A percentile compares a stretch with the other conserved stretches of the same genome.
These are phyloP conservation scores for Germaria angustata DNA, from an alignment of 2,888 invertebrate genomes.

Conservation along the genomic window DNA sequence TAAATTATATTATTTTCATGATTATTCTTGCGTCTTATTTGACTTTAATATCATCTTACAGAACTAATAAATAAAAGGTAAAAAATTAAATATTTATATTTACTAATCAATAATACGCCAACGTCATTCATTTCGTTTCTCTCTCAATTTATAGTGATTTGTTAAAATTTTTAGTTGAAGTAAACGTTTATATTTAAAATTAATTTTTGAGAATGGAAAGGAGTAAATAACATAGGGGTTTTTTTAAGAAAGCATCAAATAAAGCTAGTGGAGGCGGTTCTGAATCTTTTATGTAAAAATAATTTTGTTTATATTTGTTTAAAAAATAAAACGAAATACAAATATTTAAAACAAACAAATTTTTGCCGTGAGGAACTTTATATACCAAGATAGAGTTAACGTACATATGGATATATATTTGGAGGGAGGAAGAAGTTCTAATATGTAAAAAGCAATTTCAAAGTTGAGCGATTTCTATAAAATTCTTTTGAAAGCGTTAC, in stretches of 20 bases:
- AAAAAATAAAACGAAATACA: background rate
- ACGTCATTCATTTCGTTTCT: slow-evolving; percentile 67
- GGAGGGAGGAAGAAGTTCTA: background rate
- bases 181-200: slow-evolving; percentile 2
- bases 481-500: background rate
- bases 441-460: slow-evolving; percentile 5
- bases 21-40: slow-evolving; percentile 36
- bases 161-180: slow-evolving; percentile 22
- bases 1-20: background rate
- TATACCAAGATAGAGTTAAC: slow-evolving; percentile 26
- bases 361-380: slow-evolving; percentile 35
- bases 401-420: background rate
- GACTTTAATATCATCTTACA: slow-evolving; percentile 60
- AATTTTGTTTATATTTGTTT: no score
- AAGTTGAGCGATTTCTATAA: slow-evolving; percentile 22
- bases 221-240: no score
- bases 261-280: no score
- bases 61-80: slow-evolving; percentile 61
- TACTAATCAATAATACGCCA: slow-evolving; percentile 67
- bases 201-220: background rate
- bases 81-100: slow-evolving; percentile 16
- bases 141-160: slow-evolving; percentile 43
- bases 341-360: background rate
- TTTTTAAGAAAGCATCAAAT: no score
- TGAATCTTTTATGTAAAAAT: no score